Evolutionary conservation across 2,113 vertebrate species (phyloP), one percentile per base, ranked within the genome.

Genomic region (Eulemur macaco): DNA sequence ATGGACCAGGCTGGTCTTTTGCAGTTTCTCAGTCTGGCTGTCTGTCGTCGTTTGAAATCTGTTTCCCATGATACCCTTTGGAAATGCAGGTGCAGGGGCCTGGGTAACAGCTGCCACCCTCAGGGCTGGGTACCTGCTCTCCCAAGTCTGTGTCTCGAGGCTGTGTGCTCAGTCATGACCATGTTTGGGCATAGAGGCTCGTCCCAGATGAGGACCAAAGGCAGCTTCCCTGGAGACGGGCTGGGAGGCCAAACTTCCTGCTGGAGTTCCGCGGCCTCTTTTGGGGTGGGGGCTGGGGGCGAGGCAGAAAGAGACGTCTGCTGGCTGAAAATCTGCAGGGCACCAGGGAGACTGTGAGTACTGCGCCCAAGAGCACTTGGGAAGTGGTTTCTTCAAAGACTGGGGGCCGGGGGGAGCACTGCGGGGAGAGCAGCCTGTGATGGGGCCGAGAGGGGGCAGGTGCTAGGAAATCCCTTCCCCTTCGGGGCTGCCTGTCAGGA

Each of bases 171-270:
- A 99, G 98, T 98, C 98, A 92, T 99, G 98, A 98, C 99, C 98
- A 98, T 99, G 98, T 99, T 98, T 99, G 98, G 99, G 97, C 98
- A 98, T 98, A 95, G 90, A 97, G 91, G 83, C 86, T 88, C 2
- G 10, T 56, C 94, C 88, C 96, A 89, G 96, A 97, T 18, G 68
- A 63, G 81, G 93, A 96, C 94, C 93, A 56, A 74, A 82, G 85
- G 56, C 86, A 5, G 89, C 95, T 82, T 95, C 96, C 94, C 89
- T 69, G 80, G 96, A 95, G 96, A 64, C 71, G 50, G 73, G 58
- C 94, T 37, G 76, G 66, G 86, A 96, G 94, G 91, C 90, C 68
- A 90, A 58, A 89, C 96, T 96, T 94, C 91, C 96, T 84, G 89
- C 74, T 86, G 37, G 60, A 47, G 63, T 86, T 89, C 81, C 18